phyloP scores from a whole-genome alignment of 1,140 invertebrate species.

The Harlomillsia oculata region DNA sequence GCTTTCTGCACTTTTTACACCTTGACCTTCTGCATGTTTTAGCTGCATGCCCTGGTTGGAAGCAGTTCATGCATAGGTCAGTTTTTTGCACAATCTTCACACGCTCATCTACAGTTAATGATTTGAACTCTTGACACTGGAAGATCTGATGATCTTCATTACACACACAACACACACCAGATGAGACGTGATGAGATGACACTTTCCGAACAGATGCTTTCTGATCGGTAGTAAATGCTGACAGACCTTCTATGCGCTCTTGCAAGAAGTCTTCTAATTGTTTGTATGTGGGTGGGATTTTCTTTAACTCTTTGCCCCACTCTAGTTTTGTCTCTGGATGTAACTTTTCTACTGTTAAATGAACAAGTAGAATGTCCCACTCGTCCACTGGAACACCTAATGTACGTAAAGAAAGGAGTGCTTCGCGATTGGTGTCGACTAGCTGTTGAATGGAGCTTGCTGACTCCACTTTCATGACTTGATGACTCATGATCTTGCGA shows the following conservation, averaged over 20 bases:
- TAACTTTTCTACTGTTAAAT: background rate
- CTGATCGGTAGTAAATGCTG: background rate
- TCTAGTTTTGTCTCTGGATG: background rate
- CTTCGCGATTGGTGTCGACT: background rate
- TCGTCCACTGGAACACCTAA: background rate
- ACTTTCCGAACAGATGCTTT: background rate
- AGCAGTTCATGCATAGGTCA: background rate
- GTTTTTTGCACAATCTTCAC: background rate
- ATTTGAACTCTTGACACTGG: background rate
- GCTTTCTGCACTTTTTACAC: background rate
- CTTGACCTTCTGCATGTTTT: background rate
- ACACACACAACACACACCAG: background rate
- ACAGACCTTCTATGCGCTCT: background rate
- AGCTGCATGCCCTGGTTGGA: background rate
- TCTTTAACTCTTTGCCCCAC: background rate
- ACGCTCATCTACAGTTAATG: background rate
- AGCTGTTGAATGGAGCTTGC: background rate
- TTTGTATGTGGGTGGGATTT: background rate
- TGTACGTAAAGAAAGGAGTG: background rate
- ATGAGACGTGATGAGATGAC: background rate
- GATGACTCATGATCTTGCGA: background rate
- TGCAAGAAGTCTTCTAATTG: background rate
- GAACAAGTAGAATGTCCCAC: background rate
- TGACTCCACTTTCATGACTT: background rate
- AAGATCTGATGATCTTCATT: background rate